Base-by-base conservation (phyloP, 2,888 invertebrate species). In the Sipha maydis region DNA sequence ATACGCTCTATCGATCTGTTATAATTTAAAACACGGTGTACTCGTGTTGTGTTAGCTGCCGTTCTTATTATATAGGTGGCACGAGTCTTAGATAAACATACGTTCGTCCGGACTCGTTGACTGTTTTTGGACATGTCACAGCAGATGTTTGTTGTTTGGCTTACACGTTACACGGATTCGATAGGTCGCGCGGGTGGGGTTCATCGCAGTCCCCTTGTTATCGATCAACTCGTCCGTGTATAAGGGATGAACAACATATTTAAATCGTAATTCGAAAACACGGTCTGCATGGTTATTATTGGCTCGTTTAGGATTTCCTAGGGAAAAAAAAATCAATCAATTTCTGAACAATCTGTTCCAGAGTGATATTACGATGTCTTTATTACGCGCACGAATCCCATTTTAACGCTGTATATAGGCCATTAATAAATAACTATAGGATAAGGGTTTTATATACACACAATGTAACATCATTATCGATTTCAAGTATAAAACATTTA, bases 31-130 rank as follows among this genome's bases (percentile, higher is more conserved):
- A 75, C 76, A 67, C 9, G 38, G 34, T 28, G 75, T 3, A 19
- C 34, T 14, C 48, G 38, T 88, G 88, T 88, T 88, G 31, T 88
- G 82, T 88, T 88, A 88, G 88, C 88, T 88, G 88, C 75, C n/a
- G 38, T 31, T 41, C 34, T 56, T 28, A 14, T 79, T 61, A 19
- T 31, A n/a, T 41, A 61, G 76, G 73, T 61, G 82, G 88, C 88
- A 88, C 88, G 88, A 75, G 80, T 67, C 86, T 28, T 61, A 61
- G 71, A 82, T 71, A 80, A 88, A 88, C 88, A 88, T 76, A 88
- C 71, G 82, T 56, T 28, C 77, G 78, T 79, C 38, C 54, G 28
- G 34, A 38, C 17, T 11, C 56, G 84, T 54, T 41, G 61, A 75
- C 34, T 80, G 75, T 88, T 88, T 82, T 88, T 61, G 88, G 48